Percentiles rank a stretch among this genome's conserved stretches.
Conservation (phyloP, 1,140 invertebrate species). For the Oreohelix idahoensis region DNA sequence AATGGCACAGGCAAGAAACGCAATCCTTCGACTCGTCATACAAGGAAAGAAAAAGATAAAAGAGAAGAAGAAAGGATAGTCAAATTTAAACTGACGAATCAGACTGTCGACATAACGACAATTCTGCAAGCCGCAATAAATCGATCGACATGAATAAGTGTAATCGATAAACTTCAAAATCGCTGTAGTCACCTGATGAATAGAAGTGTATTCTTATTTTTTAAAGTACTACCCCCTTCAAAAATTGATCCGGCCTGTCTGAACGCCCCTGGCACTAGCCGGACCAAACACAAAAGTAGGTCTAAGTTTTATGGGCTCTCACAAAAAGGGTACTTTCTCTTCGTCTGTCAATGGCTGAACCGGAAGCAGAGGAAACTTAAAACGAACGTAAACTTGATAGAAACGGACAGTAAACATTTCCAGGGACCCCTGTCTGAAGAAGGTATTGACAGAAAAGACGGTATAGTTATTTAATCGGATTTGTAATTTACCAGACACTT, state of each 20-base stretch:
- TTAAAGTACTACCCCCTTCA: too few relatives aligned
- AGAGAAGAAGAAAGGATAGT: too few relatives aligned
- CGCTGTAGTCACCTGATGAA: too few relatives aligned
- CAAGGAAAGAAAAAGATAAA: too few relatives aligned
- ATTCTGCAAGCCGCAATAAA: too few relatives aligned
- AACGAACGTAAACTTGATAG: constrained; percentile 12
- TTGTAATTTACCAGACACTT: background rate
- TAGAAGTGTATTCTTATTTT: too few relatives aligned
- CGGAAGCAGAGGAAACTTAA: background rate
- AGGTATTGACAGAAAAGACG: background rate
- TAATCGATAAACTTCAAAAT: too few relatives aligned
- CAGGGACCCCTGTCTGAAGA: background rate
- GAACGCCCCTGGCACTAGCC: background rate
- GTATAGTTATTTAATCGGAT: background rate
- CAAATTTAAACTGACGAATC: too few relatives aligned
- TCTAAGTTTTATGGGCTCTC: background rate
- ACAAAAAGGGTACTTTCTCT: background rate
- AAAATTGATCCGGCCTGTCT: background rate
- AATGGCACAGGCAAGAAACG: too few relatives aligned
- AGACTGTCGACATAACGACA: too few relatives aligned
- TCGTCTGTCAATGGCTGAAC: background rate
- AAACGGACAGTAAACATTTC: constrained; percentile 1
- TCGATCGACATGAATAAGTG: too few relatives aligned
- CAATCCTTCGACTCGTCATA: too few relatives aligned
- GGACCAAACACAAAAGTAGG: background rate